Percentiles rank a stretch among this genome's conserved stretches.
Conservation (phyloP, 2,797 vertebrate species). For the Caiman crocodilus region DNA sequence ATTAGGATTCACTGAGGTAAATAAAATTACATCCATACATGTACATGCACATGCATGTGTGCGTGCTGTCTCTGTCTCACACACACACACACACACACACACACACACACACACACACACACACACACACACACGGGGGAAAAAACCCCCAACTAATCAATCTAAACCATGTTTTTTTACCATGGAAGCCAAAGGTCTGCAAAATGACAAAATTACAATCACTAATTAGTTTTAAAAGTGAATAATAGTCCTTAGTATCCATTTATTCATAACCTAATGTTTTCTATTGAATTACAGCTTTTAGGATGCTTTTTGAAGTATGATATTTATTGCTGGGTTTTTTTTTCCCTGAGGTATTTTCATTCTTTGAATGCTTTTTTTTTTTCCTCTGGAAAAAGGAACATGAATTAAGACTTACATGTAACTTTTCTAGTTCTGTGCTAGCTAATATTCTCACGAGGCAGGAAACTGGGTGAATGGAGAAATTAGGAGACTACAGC, state of each 20-base stretch:
- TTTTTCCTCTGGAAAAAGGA: slow-evolving; percentile 51
- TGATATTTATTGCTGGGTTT: slow-evolving; percentile 18
- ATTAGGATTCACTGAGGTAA: too few species aligned
- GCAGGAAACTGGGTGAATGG: slow-evolving; percentile 78
- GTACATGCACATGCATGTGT: too few species aligned
- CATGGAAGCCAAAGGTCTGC: slow-evolving; percentile 34
- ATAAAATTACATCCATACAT: not conserved
- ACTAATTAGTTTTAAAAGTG: slow-evolving; percentile 61
- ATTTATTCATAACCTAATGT: slow-evolving; percentile 58
- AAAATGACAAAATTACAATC: slow-evolving; percentile 58
- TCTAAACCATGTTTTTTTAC: slow-evolving; percentile 51
- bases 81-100: rapidly evolving
- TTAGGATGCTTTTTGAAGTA: slow-evolving; percentile 56
- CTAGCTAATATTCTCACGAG: slow-evolving; percentile 82
- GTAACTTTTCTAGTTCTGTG: slow-evolving; percentile 82
- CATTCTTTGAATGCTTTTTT: not conserved
- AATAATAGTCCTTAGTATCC: slow-evolving; percentile 46
- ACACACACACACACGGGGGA: rapidly evolving
- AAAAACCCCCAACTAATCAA: slow-evolving; percentile 30
- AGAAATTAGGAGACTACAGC: slow-evolving; percentile 76
- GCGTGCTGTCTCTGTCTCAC: too few species aligned
- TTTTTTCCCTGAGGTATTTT: slow-evolving; percentile 14
- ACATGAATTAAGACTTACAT: slow-evolving; percentile 80
- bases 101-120: not conserved
- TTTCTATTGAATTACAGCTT: slow-evolving; percentile 63